Evolutionary conservation across 2,797 vertebrate species (phyloP), one percentile per base, ranked within the genome.

Genomic region (Peromyscus melanophrys): DNA sequence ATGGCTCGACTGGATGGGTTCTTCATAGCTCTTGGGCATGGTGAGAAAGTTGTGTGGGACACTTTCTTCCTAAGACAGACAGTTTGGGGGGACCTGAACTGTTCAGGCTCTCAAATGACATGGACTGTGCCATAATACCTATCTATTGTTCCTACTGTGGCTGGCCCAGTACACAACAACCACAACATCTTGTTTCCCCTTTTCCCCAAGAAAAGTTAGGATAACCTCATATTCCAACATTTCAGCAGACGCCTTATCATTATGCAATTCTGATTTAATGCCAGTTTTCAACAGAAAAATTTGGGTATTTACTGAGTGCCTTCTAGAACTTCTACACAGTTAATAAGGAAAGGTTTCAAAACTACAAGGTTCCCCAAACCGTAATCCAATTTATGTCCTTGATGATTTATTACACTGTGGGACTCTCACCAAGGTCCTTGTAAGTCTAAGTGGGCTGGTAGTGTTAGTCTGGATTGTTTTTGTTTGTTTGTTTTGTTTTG

Each of bases 281-380:
- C 77, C 0, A 16, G 55, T 43, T 52, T 67, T 67, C 77, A 34
- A 55, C 37, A 71, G 84, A 83, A 59, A 21, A 63, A 78, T 85
- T 86, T 75, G 71, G 34, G 34, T 69, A 29, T 82, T 78, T 82
- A 40, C 69, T 46, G 10, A 91, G 67, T 29, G 57, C 14, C 65
- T 96, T 80, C 73, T 82, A 94, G 86, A 89, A 92, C 34, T 10
- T 52, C 31, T 37, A 37, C 75, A 31, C 12, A 10, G 34, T 61
- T 46, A 67, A 40, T 4, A 34, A 90, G 37, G 49, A 37, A 84
- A 90, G 43, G 52, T 80, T 96, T 92, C 16, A 34, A 95, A 95
- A 75, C 1, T 52, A 31, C 27, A 55, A 90, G 49, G 19, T n/a
- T 19, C n/a, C n/a, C 37, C 37, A 59, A 92, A 27, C 6, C 13